Conservation (phyloP, 37 sponge, comb jelly and placozoan species). For the Hexactinellida sp. region DNA sequence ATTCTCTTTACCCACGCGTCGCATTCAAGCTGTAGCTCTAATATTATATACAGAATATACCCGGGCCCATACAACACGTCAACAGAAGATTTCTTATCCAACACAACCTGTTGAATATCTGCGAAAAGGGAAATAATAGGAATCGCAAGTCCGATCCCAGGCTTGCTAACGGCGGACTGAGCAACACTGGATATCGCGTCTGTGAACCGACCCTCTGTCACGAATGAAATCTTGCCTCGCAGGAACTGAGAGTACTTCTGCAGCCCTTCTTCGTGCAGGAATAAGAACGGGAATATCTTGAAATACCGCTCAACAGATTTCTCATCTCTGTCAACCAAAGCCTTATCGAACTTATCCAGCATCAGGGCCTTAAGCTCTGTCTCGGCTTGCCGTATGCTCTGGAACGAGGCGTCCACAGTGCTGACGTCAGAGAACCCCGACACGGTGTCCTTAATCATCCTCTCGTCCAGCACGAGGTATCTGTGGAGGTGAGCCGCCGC, state of each 20-base stretch:
- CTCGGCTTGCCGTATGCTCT: constrained; percentile 52
- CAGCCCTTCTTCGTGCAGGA: constrained; percentile 68
- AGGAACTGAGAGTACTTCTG: constrained; percentile 37
- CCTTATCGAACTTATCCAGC: constrained; percentile 38
- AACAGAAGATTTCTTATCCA: neutral
- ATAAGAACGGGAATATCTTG: constrained; percentile 64
- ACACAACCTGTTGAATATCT: neutral
- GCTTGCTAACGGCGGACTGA: neutral
- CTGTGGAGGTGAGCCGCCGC: constrained; percentile 82
- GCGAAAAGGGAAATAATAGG: constrained; percentile 10
- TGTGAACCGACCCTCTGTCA: neutral
- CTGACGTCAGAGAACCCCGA: constrained; percentile 10
- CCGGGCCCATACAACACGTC: neutral
- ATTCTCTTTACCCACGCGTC: neutral
- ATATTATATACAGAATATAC: neutral
- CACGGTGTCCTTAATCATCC: constrained; percentile 50
- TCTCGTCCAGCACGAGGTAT: constrained; percentile 75
- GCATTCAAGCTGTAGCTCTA: neutral
- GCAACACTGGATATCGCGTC: neutral
- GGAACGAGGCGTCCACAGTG: constrained; percentile 47
- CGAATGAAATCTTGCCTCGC: neutral
- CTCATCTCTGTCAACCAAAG: constrained; percentile 19
- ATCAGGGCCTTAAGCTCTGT: constrained; percentile 38
- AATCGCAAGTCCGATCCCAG: neutral
- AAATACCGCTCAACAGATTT: constrained; percentile 43